phyloP scores from a whole-genome alignment of 2,113 vertebrate genomes.

The Columbina picui region DNA sequence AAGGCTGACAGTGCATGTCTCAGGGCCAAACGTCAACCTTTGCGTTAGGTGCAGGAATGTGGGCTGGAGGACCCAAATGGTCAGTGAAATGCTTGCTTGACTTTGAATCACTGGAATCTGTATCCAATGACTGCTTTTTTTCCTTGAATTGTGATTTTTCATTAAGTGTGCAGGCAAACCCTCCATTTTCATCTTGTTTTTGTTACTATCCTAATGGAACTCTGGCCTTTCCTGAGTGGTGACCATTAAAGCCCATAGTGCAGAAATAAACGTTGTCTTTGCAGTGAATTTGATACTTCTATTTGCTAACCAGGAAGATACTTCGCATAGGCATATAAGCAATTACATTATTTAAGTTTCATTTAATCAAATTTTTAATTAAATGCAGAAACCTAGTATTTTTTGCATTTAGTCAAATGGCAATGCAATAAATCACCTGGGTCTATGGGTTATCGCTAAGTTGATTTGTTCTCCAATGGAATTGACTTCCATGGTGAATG shows the following conservation, averaged over 20 bases:
- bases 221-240: not conserved
- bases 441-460: not conserved
- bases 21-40: accelerated
- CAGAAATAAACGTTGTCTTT: not conserved
- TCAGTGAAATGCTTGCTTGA: not conserved
- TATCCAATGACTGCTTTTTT: not conserved
- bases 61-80: not conserved
- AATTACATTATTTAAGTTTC: not conserved
- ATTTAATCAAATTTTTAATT: not conserved
- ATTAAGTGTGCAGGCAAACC: not conserved
- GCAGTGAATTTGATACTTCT: not conserved
- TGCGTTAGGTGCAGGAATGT: not conserved
- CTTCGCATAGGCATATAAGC: not conserved
- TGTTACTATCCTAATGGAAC: not conserved
- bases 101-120: not conserved
- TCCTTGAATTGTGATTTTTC: not conserved
- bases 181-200: not conserved
- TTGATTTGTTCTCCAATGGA: not conserved
- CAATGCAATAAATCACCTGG: not conserved
- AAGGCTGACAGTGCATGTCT: not conserved
- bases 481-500: not conserved
- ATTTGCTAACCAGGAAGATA: not conserved
- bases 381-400: accelerated
- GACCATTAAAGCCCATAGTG: not conserved
- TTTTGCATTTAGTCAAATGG: not conserved